These are phyloP conservation scores for Caenorhabditis afra DNA, from an alignment of 2,888 invertebrate species.

Conservation along the genomic window DNA sequence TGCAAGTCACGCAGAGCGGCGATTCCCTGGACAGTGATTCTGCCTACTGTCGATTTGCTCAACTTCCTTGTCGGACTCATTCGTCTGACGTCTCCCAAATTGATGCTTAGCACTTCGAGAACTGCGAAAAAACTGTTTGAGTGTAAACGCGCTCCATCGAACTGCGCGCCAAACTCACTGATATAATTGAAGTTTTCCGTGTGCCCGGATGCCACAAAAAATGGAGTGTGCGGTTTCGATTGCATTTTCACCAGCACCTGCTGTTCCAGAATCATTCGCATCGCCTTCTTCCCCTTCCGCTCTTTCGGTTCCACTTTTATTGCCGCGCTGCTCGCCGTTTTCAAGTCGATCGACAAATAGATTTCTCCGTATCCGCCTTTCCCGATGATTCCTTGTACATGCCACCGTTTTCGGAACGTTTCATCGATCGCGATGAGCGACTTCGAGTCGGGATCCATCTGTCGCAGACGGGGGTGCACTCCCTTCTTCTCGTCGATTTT, in stretches of 20 bases:
- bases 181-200: background rate
- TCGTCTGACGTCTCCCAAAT: slow-evolving; percentile 73
- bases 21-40: slow-evolving; percentile 61
- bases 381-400: slow-evolving; percentile 60
- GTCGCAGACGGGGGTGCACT: slow-evolving; percentile 32
- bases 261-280: slow-evolving; percentile 74
- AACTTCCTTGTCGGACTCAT: slow-evolving; percentile 66
- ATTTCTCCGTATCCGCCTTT: slow-evolving; percentile 73
- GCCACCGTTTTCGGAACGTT: slow-evolving; percentile 61
- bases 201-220: slow-evolving; percentile 64
- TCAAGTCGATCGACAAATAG: slow-evolving; percentile 67
- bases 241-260: slow-evolving; percentile 67
- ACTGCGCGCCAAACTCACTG: too few species aligned
- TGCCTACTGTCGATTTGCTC: slow-evolving; percentile 41
- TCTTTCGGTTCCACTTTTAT: slow-evolving; percentile 71
- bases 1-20: slow-evolving; percentile 74
- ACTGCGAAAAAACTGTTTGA: slow-evolving; percentile 46
- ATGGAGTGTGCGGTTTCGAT: slow-evolving; percentile 70
- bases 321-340: slow-evolving; percentile 65
- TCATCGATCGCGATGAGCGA: slow-evolving; percentile 62
- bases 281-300: slow-evolving; percentile 62
- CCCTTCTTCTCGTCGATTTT: slow-evolving; percentile 1
- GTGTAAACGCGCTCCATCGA: background rate
- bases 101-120: slow-evolving; percentile 72
- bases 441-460: slow-evolving; percentile 10